Base-by-base conservation (phyloP, 2,113 vertebrate genomes). In the Pseudorhombus dupliciocellatus region DNA sequence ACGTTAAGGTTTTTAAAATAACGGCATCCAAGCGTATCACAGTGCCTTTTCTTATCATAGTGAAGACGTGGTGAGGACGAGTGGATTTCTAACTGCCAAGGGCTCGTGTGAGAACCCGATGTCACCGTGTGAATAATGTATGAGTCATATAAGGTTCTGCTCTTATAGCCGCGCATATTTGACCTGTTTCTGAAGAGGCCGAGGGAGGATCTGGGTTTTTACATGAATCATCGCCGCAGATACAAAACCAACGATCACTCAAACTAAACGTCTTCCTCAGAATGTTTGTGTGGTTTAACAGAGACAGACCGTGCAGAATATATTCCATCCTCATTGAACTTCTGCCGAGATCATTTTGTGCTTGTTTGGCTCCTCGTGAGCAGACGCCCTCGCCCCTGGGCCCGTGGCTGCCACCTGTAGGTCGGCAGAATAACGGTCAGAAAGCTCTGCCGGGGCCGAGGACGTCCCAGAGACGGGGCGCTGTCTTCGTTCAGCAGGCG, bases 91-190 rank as follows among this genome's bases (percentile, higher is more conserved):
- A 60, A 48, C 22, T 70, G n/a, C 58, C 28, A 12, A 18, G 16
- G 18, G 70, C 42, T 51, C 54, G 62, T 71, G 40, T 59, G 73
- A 68, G 83, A 63, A 63, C 22, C 70, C 20, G 21, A 67, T 81
- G 79, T 75, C 67, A 75, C 52, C 1, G 34, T 80, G 52, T 83
- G 66, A 86, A 83, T 86, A 52, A 83, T 86, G 50, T 5, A 83
- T 64, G 20, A 71, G 26, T 57, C 48, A 7, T 77, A 74, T 80
- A 71, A 55, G 66, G 66, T 52, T 71, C 31, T 20, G 66, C 76
- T 74, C 70, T 71, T 77, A 86, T 77, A 37, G 71, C 4, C 34
- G 70, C 77, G 30, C 71, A 85, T 79, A 73, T 76, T 77, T 78
- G 70, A 87, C 79, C 64, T 48, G 34, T 16, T 58, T 70, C 8